A percentile compares a stretch with the other conserved stretches of the same genome.
Evolutionary conservation across 2,888 invertebrate species (phyloP).

Genomic region (Operophtera brumata): DNA sequence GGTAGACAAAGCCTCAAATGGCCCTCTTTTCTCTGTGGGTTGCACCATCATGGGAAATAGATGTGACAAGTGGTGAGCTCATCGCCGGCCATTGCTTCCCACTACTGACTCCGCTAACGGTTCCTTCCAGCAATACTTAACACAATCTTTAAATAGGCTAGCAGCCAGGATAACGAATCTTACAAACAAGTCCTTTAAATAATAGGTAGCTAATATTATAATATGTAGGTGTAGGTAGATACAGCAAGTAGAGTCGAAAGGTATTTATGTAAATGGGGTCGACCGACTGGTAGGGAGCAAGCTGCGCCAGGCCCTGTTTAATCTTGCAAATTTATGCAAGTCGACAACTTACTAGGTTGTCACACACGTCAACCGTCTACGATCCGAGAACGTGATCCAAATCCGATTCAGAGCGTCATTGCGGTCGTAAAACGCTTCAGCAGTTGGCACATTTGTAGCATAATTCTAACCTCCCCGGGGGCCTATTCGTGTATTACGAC

Average conservation of each 20-base stretch:
- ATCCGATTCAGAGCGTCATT: constrained; percentile 73
- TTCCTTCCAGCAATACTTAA: too few species aligned
- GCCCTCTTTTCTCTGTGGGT: too few species aligned
- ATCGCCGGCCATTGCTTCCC: too few species aligned
- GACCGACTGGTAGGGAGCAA: constrained; percentile 44
- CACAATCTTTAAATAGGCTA: too few species aligned
- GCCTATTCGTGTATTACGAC: constrained; percentile 31
- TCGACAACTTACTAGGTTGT: constrained; percentile 50
- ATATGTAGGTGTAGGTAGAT: background rate
- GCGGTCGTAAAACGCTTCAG: constrained; percentile 72
- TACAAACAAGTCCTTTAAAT: too few species aligned
- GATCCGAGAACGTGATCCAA: constrained; percentile 72
- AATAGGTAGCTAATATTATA: too few species aligned
- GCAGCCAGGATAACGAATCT: too few species aligned
- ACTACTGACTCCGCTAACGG: too few species aligned
- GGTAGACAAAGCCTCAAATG: too few species aligned
- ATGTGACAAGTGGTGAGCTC: too few species aligned
- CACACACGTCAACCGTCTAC: constrained; percentile 74
- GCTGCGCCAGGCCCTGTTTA: constrained; percentile 57
- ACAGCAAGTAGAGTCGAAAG: constrained; percentile 49
- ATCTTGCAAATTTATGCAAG: constrained; percentile 80
- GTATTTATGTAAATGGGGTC: constrained; percentile 69
- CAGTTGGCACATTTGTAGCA: constrained; percentile 74
- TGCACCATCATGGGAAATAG: too few species aligned
- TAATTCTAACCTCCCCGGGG: constrained; percentile 49